These are phyloP conservation scores for Cerastoderma edule DNA, from an alignment of 2,888 invertebrate species.

Conservation along the genomic window DNA sequence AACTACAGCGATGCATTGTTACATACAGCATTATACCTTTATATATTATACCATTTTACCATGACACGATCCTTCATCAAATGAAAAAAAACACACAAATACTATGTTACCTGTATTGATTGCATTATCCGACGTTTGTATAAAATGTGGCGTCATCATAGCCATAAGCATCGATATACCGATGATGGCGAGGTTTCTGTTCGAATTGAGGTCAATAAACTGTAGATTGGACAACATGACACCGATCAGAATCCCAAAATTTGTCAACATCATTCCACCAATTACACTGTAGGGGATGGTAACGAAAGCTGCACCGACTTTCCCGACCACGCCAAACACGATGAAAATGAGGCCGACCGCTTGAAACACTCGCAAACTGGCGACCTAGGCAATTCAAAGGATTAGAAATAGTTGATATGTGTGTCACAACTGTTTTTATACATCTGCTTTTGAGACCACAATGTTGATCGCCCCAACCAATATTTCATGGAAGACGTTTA, in stretches of 20 bases:
- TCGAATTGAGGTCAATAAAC: conserved; percentile 89
- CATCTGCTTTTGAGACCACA: neutral
- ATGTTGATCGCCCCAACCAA: too few relatives aligned
- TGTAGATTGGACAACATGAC: conserved; percentile 72
- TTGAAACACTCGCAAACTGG: conserved; percentile 83
- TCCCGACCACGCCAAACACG: conserved; percentile 81
- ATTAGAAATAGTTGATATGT: neutral
- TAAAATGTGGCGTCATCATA: conserved; percentile 84
- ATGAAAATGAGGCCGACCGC: conserved; percentile 81
- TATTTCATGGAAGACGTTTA: too few relatives aligned
- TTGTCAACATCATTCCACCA: conserved; percentile 75
- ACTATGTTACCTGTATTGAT: conserved; percentile 58
- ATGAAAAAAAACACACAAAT: too few relatives aligned
- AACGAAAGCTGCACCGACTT: conserved; percentile 83
- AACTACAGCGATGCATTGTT: neutral
- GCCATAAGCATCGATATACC: conserved; percentile 94
- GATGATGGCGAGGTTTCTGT: conserved; percentile 93
- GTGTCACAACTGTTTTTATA: neutral
- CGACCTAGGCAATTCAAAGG: conserved; percentile 73
- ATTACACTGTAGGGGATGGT: conserved; percentile 84
- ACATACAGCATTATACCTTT: neutral
- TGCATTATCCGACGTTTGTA: conserved; percentile 51
- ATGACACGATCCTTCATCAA: too few relatives aligned
- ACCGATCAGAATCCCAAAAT: conserved; percentile 70
- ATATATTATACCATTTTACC: neutral